phyloP scores from a whole-genome alignment of 2,797 vertebrate genomes.

The Pyrocephalus nanus region DNA sequence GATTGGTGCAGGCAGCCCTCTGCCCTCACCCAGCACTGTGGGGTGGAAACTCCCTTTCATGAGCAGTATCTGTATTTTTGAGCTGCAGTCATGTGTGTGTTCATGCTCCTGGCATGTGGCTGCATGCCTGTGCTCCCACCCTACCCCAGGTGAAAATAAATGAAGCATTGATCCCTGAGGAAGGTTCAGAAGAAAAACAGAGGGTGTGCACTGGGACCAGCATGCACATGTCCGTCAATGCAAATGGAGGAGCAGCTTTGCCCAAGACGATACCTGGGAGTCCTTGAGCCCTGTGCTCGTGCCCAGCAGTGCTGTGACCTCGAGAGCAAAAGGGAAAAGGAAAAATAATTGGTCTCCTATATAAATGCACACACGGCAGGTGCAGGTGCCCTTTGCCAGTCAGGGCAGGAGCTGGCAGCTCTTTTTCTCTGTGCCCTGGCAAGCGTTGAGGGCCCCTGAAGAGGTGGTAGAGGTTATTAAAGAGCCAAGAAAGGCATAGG shows the following conservation, averaged over 20 bases:
- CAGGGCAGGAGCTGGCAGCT: not conserved
- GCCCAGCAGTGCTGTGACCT: not conserved
- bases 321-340: not conserved
- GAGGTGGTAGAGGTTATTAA: not conserved
- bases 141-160: not conserved
- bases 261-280: not conserved
- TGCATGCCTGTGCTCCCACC: not conserved
- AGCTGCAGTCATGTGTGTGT: not conserved
- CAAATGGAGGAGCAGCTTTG: not conserved
- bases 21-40: not conserved
- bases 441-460: not conserved
- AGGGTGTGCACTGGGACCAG: not conserved
- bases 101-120: accelerated
- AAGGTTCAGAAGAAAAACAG: not conserved
- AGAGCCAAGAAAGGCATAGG: not conserved
- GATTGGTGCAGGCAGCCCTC: not conserved
- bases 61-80: not conserved
- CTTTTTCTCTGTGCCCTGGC: not conserved
- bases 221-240: accelerated
- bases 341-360: not conserved
- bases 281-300: not conserved
- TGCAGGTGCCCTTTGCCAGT: not conserved
- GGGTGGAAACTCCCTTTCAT: not conserved
- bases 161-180: not conserved
- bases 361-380: not conserved